A percentile compares a stretch with the other conserved stretches of the same genome.
phyloP scores from a whole-genome alignment of 1,140 invertebrate species.

The Asbolus verrucosus region DNA sequence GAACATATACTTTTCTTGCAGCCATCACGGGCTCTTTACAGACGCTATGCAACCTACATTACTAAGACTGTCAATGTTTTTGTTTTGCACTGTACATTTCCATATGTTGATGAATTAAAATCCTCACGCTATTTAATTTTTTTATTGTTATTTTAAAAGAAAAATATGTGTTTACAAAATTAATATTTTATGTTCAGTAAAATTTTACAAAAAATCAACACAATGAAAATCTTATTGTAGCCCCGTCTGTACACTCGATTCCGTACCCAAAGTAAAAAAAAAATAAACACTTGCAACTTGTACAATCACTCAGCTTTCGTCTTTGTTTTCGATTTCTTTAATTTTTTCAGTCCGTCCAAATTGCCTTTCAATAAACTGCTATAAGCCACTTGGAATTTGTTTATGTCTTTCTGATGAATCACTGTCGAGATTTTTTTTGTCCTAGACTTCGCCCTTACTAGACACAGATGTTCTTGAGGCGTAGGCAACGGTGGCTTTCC shows the following conservation, averaged over 20 bases:
- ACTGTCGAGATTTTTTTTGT: constrained; percentile 85
- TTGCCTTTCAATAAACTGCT: constrained; percentile 86
- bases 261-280: constrained; percentile 3
- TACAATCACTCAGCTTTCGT: constrained; percentile 72
- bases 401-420: constrained; percentile 84
- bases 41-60: neutral
- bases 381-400: constrained; percentile 87
- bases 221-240: constrained; percentile 16
- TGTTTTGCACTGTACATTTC: neutral
- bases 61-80: neutral
- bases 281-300: constrained; percentile 21
- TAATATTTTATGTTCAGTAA: constrained; percentile 14
- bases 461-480: constrained; percentile 78
- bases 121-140: constrained; percentile 15
- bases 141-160: constrained; percentile 25
- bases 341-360: constrained; percentile 87
- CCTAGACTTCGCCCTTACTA: constrained; percentile 77
- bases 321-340: constrained; percentile 83
- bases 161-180: constrained; percentile 20
- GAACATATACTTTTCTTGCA: no score
- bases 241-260: constrained; percentile 19
- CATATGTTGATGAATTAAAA: no score
- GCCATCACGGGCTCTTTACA: no score
- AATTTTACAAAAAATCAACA: constrained; percentile 13
- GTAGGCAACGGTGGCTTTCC: constrained; percentile 70